Base-by-base conservation (phyloP, 2,113 vertebrate species). In the Grus americana region DNA sequence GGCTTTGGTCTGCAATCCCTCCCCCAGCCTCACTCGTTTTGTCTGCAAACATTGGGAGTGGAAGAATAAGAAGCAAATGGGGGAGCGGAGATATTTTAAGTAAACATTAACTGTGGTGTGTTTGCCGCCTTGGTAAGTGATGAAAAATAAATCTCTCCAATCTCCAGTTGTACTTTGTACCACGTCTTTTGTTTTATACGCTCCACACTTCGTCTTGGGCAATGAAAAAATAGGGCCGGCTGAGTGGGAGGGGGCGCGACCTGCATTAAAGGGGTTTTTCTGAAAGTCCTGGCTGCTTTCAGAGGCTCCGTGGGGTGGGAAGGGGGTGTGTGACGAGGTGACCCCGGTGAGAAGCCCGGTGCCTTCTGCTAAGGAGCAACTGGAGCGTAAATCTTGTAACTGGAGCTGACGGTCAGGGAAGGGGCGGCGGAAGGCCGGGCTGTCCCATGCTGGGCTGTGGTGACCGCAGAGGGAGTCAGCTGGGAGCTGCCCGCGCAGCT, bases 141-240 rank as follows among this genome's bases (percentile, higher is more conserved):
- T 82, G 84, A 90, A 74, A 95, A 96, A 96, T 91, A 95, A 95
- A 96, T 32, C 42, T 61, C 62, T 68, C 55, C 62, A 7, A 4
- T 65, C 62, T 42, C 36, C 65, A 32, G 40, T n/a, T 93, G 84
- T 15, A 59, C 91, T 92, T 95, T 85, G 93, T 30, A 50, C 88
- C 0, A 2, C 9, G 8, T 80, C 55, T 86, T 81, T 34, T 27
- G 30, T 71, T 90, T 46, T 65, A 17, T 11, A 2, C 0, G 5
- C 17, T 20, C 65, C 55, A 20, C 2, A 0, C 50, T 75, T 76
- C 13, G 0, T 27, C 72, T 75, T 16, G 65, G 80, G 65, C 27
- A 9, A 65, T 30, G 62, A 42, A 22, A 17, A 15, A 40, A 0
- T 3, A 2, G 32, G 0, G 4, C 29, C 34, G 12, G 42, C 26